A percentile compares a stretch with the other conserved stretches of the same genome.
Conservation (phyloP, 30 jellyfish, hydroid and myxozoan species). For the Aurelia sp. region DNA sequence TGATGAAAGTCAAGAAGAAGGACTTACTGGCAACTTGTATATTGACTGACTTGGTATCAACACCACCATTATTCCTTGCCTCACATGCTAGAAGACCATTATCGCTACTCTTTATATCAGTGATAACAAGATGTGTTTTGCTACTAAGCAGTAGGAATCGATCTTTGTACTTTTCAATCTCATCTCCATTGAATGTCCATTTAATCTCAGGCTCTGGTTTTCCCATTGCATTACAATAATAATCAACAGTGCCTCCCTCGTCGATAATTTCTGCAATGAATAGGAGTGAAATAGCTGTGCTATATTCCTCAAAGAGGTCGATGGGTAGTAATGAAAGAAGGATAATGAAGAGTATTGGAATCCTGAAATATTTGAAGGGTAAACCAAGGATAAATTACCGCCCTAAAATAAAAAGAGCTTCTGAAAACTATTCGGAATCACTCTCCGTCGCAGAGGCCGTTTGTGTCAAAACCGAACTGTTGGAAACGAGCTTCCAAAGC, state of each 20-base stretch:
- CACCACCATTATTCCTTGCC: constrained; percentile 55
- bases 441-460: too few species aligned
- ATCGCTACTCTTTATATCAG: constrained; percentile 33
- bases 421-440: too few species aligned
- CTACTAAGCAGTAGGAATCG: constrained; percentile 45
- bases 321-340: too few species aligned
- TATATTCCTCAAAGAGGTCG: too few species aligned
- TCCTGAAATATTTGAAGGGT: too few species aligned
- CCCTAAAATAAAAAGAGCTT: too few species aligned
- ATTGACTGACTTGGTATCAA: constrained; percentile 35
- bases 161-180: constrained; percentile 1
- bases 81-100: constrained; percentile 45
- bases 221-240: constrained; percentile 61
- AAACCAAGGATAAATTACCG: too few species aligned
- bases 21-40: constrained; percentile 56
- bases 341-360: too few species aligned
- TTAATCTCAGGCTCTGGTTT: constrained; percentile 65
- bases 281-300: too few species aligned
- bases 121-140: constrained; percentile 63
- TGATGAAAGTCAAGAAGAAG: neutral
- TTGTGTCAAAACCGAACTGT: too few species aligned
- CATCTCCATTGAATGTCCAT: constrained; percentile 70
- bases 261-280: constrained; percentile 36
- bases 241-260: constrained; percentile 72
- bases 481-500: too few species aligned